Evolutionary conservation across 2,113 vertebrate genomes (phyloP).

Genomic region (Glareola pratincola): DNA sequence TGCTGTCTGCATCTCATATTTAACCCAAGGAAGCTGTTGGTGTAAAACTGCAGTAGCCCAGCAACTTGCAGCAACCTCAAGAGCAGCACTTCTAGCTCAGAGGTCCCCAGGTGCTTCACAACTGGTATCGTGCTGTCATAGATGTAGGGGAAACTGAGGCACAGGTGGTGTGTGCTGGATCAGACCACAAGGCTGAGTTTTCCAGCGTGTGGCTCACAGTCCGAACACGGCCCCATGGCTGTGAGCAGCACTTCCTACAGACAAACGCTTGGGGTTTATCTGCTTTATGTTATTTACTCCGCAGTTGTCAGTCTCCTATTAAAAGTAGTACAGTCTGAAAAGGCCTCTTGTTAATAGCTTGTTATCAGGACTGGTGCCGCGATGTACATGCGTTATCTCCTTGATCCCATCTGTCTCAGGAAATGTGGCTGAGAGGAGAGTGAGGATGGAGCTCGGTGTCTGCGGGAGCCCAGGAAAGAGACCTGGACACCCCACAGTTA

Average conservation of each 20-base stretch:
- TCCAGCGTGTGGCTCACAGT: not conserved
- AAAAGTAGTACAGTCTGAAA: not conserved
- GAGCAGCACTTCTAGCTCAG: not conserved
- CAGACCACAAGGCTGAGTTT: not conserved
- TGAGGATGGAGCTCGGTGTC: accelerated
- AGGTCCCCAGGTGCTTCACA: not conserved
- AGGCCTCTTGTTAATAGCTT: not conserved
- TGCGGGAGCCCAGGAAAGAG: not conserved
- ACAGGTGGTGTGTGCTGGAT: not conserved
- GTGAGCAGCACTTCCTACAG: not conserved
- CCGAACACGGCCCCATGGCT: not conserved
- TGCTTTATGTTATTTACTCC: not conserved
- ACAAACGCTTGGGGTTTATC: not conserved
- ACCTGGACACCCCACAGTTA: not conserved
- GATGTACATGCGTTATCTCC: not conserved
- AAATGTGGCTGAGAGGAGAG: not conserved
- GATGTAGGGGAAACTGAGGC: not conserved
- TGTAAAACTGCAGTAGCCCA: not conserved
- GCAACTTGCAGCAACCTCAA: not conserved
- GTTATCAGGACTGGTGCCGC: not conserved
- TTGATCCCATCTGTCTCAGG: constrained; percentile 18
- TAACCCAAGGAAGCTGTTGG: not conserved
- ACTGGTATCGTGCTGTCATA: not conserved
- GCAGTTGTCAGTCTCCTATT: not conserved
- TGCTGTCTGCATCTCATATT: not conserved